phyloP scores from a whole-genome alignment of 2,888 invertebrate species.

The Belgica antarctica region DNA sequence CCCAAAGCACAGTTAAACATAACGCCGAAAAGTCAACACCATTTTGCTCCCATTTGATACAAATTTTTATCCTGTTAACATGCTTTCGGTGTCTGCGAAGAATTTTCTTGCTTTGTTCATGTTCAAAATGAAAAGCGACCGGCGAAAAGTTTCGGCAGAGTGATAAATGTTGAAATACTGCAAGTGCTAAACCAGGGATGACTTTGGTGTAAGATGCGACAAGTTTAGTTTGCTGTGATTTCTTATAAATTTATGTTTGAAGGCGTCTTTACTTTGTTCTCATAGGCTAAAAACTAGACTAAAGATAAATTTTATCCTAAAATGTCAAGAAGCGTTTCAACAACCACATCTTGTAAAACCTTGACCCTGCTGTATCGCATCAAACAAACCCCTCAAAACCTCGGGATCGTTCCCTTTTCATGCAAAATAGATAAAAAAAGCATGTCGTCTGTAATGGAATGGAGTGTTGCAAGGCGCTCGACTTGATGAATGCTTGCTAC shows the following conservation, averaged over 20 bases:
- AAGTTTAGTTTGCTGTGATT: too few relatives aligned
- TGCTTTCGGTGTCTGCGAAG: not conserved
- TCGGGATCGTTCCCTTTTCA: not conserved
- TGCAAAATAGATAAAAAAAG: not conserved
- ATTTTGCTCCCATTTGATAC: constrained; percentile 14
- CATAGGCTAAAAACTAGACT: too few relatives aligned
- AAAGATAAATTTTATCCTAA: too few relatives aligned
- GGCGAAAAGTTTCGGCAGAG: constrained; percentile 10
- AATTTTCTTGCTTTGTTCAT: not conserved
- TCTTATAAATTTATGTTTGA: too few relatives aligned
- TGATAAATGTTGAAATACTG: constrained; percentile 20
- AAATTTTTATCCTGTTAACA: constrained; percentile 24
- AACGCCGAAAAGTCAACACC: constrained; percentile 4
- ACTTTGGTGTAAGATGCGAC: too few relatives aligned
- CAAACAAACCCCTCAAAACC: not conserved
- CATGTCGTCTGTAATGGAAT: not conserved
- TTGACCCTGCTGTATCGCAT: not conserved
- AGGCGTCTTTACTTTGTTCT: too few relatives aligned
- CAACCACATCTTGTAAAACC: too few relatives aligned
- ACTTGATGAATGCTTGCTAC: not conserved
- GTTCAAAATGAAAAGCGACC: constrained; percentile 1
- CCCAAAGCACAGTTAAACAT: not conserved
- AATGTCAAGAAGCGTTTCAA: too few relatives aligned
- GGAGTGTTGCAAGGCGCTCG: not conserved
- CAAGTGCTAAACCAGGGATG: too few relatives aligned